Base-by-base conservation (phyloP, 2,113 vertebrate species). In the Pituophis catenifer region DNA sequence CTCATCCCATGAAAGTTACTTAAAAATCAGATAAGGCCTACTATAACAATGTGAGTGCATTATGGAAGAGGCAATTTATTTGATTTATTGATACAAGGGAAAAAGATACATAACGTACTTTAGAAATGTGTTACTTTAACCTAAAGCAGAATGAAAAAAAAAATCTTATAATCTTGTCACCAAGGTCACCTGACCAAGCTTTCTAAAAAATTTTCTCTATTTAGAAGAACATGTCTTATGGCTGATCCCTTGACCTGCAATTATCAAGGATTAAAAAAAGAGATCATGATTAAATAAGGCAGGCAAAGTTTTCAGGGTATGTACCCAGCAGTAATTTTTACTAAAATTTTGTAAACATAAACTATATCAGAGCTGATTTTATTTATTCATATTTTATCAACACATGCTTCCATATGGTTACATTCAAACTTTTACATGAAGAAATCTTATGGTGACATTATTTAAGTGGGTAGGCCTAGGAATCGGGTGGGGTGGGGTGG, bases 1-100 rank as follows among this genome's bases (percentile, higher is more conserved):
- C 95, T 96, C 96, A 96, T 94, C 95, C 96, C 96, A 96, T 94
- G 92, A 96, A 97, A 96, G 94, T 93, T 96, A 96, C 95, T 97
- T 96, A 95, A 97, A 97, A 94, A 96, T 95, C 96, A 96, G 96
- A 95, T 95, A 94, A 95, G 92, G 94, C 95, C 89, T 59, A 33
- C 3, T 93, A 93, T 94, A 95, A 97, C 94, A 95, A 91, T 11
- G 94, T 90, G 96, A 90, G 65, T 88, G 92, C 57, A 70, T 90
- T 95, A 89, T 53, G 90, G 91, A 90, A 96, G 95, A 91, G 90
- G 86, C 93, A 94, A 90, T n/a, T 93, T 54, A 62, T 88, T 93
- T 94, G 62, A 96, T 96, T 95, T 93, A 89, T 93, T 96, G 92
- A 91, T 92, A 95, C 96, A 96, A 54, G 89, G 95, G 93, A 94